phyloP scores from a whole-genome alignment of 2,797 vertebrate genomes.

The Chelonia mydas region DNA sequence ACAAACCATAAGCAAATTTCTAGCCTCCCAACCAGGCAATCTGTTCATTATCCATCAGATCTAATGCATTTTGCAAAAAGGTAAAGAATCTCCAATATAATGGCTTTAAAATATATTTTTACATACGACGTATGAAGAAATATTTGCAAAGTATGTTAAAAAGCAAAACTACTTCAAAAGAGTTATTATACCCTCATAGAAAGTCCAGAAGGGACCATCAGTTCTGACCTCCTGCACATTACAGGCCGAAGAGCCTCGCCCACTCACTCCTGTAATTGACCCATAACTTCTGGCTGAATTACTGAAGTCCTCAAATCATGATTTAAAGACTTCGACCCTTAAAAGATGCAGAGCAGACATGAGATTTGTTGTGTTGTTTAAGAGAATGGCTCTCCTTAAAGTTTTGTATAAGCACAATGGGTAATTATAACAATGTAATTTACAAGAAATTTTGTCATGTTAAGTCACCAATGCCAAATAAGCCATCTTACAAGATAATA shows the following conservation, averaged over 20 bases:
- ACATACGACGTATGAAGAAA: not conserved
- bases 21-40: not conserved
- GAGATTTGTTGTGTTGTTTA: not conserved
- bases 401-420: not conserved
- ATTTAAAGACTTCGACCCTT: not conserved
- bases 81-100: not conserved
- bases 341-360: not conserved
- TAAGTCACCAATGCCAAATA: not conserved
- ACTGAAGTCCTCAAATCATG: not conserved
- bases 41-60: not conserved
- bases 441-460: not conserved
- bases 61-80: not conserved
- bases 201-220: not conserved
- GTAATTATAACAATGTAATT: not conserved
- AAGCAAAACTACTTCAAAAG: not conserved
- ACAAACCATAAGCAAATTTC: not conserved
- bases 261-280: not conserved
- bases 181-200: not conserved
- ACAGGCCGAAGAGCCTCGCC: not conserved
- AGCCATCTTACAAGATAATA: not conserved
- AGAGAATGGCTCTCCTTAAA: not conserved
- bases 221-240: not conserved
- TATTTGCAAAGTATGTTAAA: conserved; percentile 16
- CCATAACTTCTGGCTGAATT: not conserved
- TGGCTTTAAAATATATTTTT: not conserved